A percentile compares a stretch with the other conserved stretches of the same genome.
Conservation (phyloP, 2,113 vertebrate species). For the Dascyllus trimaculatus region DNA sequence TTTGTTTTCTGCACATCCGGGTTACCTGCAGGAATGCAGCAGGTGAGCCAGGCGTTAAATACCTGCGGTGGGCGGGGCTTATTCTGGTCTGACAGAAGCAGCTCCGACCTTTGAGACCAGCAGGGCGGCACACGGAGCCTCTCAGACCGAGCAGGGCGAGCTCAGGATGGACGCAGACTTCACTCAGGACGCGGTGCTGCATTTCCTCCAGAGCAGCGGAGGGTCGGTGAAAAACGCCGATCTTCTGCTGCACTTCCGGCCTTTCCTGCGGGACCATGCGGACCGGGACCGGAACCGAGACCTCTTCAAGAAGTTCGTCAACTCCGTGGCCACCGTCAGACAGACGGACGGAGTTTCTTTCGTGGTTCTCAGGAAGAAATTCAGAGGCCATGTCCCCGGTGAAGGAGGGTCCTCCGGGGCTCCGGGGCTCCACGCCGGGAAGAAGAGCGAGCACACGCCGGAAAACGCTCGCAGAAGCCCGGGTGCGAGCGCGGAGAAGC, state of each 20-base stretch:
- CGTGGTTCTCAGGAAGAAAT: conserved; percentile 88
- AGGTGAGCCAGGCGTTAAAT: conserved; percentile 51
- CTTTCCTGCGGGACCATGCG: conserved; percentile 85
- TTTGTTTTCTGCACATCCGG: conserved; percentile 47
- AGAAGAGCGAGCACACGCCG: background rate
- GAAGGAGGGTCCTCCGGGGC: conserved; percentile 33
- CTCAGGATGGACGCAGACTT: conserved; percentile 88
- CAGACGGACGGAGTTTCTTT: conserved; percentile 82
- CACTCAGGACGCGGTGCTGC: conserved; percentile 90
- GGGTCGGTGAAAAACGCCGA: conserved; percentile 90
- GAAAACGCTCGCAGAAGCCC: background rate
- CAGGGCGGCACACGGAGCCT: background rate
- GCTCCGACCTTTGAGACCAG: conserved; percentile 60
- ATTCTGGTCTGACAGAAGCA: conserved; percentile 23
- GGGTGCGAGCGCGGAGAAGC: background rate
- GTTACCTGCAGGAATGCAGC: conserved; percentile 60
- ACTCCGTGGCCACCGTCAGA: conserved; percentile 90
- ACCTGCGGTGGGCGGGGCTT: conserved; percentile 74
- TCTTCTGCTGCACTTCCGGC: conserved; percentile 87
- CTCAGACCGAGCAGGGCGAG: fast-evolving
- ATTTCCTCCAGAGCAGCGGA: conserved; percentile 87
- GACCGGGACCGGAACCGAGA: conserved; percentile 87
- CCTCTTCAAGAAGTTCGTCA: conserved; percentile 92
- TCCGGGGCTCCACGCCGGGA: background rate
- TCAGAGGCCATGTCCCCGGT: conserved; percentile 67